Conservation (phyloP, 2,888 invertebrate species). For the Torymus aiolomorphi region DNA sequence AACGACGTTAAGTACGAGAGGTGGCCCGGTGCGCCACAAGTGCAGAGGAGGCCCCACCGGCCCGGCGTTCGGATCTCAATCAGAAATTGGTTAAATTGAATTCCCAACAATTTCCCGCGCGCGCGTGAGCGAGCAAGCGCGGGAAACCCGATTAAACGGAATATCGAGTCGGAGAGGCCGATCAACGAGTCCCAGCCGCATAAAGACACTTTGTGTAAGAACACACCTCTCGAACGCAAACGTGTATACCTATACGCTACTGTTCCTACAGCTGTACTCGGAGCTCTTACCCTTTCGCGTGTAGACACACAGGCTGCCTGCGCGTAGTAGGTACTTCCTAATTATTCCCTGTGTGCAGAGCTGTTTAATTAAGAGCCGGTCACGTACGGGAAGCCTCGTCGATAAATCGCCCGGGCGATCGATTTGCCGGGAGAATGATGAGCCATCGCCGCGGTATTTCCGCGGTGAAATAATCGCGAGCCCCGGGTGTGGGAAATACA, state of each 20-base stretch:
- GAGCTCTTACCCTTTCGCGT: neutral
- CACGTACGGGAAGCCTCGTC: constrained; percentile 58
- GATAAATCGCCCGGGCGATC: constrained; percentile 60
- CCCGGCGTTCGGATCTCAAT: constrained; percentile 19
- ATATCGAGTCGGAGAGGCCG: neutral
- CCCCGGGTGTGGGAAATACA: neutral
- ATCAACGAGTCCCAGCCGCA: constrained; percentile 9
- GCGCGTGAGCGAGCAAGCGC: neutral
- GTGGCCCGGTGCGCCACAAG: neutral
- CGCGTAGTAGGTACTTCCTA: constrained; percentile 50
- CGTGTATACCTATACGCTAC: no score
- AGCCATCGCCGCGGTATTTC: no score
- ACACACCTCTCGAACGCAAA: constrained; percentile 3
- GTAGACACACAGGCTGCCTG: constrained; percentile 24
- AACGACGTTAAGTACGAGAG: constrained; percentile 20
- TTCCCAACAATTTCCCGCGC: constrained; percentile 23
- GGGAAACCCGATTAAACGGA: constrained; percentile 37
- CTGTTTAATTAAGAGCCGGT: constrained; percentile 67
- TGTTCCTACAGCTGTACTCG: no score
- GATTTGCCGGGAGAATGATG: constrained; percentile 14
- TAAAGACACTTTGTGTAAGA: constrained; percentile 43
- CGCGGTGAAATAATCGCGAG: neutral
- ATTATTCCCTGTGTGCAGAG: constrained; percentile 62
- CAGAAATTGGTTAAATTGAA: constrained; percentile 50
- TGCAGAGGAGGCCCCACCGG: no score